Base-by-base conservation (phyloP, 2,797 vertebrate species). In the Platyrinchus mystaceus region DNA sequence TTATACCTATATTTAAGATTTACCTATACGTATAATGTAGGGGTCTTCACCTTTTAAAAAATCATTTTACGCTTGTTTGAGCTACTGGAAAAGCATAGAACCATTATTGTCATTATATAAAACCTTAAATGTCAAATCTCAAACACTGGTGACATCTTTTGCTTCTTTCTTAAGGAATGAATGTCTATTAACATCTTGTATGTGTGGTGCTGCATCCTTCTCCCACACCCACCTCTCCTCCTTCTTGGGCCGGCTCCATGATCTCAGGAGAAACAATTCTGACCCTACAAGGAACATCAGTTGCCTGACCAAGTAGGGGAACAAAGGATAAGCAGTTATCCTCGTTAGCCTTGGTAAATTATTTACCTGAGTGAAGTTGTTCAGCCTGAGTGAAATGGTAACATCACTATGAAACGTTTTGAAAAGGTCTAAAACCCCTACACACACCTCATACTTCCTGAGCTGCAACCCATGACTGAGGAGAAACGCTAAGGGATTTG, bases 391-490 rank as follows among this genome's bases (percentile, higher is more conserved):
- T 37, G 27, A 55, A 59, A 26, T 7, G 27, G 10, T 24, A 12
- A 3, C 15, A 49, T 37, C 23, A 12, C 18, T 56, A 28, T n/a
- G 22, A 76, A n/a, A 24, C 10, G 4, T 37, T 76, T 63, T 18
- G 23, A 30, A 56, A 44, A 63, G 8, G 1, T 44, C 13, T 63
- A 37, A 75, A 70, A 18, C 14, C 4, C 11, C 16, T n/a, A 49
- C 22, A 37, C 23, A 43, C 12, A 28, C 32, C n/a, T n/a, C n/a
- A 6, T 7, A n/a, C 1, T 63, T 16, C 27, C 37, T 0, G 0
- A 63, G 23, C 23, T 56, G 32, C 28, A 22, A 21, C 17, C 7
- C 3, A 21, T 76, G 27, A 9, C 27, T 43, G 16, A 13, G 41
- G 27, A 82, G 36, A 56, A 63, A 44, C 0, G 0, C 15, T 20